Percentiles rank a stretch among this genome's conserved stretches.
Conservation (phyloP, 2,113 vertebrate species). For the Spea bombifrons region DNA sequence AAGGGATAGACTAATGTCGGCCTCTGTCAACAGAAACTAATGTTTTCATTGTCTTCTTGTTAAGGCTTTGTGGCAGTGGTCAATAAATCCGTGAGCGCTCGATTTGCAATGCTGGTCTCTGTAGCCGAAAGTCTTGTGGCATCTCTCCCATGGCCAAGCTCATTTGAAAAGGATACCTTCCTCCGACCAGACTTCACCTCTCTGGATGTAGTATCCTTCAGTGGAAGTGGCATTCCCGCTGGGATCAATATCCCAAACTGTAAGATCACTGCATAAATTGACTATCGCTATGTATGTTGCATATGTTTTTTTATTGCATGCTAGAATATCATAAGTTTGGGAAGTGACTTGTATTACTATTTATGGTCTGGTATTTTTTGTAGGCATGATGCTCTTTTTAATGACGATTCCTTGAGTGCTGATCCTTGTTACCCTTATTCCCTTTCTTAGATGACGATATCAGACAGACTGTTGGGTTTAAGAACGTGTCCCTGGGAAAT, state of each 20-base stretch:
- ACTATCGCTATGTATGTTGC: not conserved
- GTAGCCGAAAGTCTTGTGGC: constrained; percentile 79
- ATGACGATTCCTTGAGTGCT: too few species aligned
- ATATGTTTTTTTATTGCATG: not conserved
- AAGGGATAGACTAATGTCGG: too few species aligned
- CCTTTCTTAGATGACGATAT: constrained; percentile 79
- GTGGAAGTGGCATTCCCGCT: constrained; percentile 85
- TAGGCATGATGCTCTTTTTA: too few species aligned
- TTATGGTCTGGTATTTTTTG: too few species aligned
- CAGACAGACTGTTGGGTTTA: constrained; percentile 86
- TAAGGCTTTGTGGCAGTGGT: constrained; percentile 87
- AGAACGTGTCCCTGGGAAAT: constrained; percentile 86
- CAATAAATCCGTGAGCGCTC: constrained; percentile 88
- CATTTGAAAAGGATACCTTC: constrained; percentile 86
- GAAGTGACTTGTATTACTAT: too few species aligned
- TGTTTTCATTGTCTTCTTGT: too few species aligned
- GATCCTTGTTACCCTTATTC: too few species aligned
- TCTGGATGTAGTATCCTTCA: constrained; percentile 85
- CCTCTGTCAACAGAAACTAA: too few species aligned
- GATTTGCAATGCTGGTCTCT: constrained; percentile 77
- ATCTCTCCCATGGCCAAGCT: constrained; percentile 81
- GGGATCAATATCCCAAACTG: constrained; percentile 95
- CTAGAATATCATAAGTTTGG: too few species aligned
- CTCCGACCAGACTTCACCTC: constrained; percentile 90
- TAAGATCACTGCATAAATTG: constrained; percentile 52